Evolutionary conservation across 2,113 vertebrate species (phyloP), one percentile per base, ranked within the genome.

Genomic region (Abramis brama): DNA sequence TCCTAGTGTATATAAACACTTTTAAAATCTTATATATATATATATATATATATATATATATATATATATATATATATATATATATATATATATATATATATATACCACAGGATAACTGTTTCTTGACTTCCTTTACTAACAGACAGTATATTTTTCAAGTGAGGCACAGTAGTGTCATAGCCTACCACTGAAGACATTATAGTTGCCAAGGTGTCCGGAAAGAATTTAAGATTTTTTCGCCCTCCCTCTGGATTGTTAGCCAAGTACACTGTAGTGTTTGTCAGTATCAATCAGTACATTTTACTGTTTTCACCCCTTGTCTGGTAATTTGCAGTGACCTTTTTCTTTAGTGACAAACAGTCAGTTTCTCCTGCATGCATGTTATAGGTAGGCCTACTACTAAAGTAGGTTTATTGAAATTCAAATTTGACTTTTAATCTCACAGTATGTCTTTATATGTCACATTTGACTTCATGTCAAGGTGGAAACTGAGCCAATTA

Each of bases 161-260:
- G 39, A 73, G 39, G 68, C 9, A 23, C 68, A 39, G 19, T 68
- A 33, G 66, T 39, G 33, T 55, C 50, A 11, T 76, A 55, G 33
- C 25, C 47, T 50, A n/a, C n/a, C 13, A 33, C 25, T 78, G 52
- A 79, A 79, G 55, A 62, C 33, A 39, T 43, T 60, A 39, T 33
- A 23, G 76, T 59, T 78, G 52, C 30, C 76, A 78, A 78, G 52
- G 76, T 78, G 50, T 78, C 52, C 21, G 11, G 76, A 39, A 59
- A 59, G 76, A 59, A 59, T 79, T 33, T n/a, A n/a, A 57, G 52
- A 13, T 57, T 59, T 75, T 23, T 39, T 13, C 21, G 3, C 23
- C 30, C 30, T 78, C 12, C 43, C 71, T 60, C 4, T 39, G 11
- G 11, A 78, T 4, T 33, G 50, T 78, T 55, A 39, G 76, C 27